A percentile compares a stretch with the other conserved stretches of the same genome.
Conservation (phyloP, 1,140 invertebrate species). For the Cotesia chilonis region DNA sequence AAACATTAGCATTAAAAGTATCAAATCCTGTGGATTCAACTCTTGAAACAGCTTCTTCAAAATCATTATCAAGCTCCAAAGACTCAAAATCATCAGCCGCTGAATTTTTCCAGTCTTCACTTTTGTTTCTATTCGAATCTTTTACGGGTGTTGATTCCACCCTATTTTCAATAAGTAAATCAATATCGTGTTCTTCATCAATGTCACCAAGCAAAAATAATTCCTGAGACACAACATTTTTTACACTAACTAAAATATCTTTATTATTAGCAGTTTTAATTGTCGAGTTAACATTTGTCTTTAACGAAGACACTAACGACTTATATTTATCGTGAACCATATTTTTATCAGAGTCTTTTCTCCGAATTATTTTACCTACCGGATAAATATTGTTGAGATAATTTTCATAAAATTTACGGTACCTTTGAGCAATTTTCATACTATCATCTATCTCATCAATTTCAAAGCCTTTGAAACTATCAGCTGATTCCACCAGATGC, state of each 20-base stretch:
- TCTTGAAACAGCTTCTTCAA: no score
- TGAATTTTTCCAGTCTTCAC: no score
- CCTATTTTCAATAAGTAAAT: conserved; percentile 9
- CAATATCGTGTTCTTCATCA: conserved; percentile 17
- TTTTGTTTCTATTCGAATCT: no score
- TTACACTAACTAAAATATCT: conserved; percentile 11
- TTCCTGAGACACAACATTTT: not conserved
- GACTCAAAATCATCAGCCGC: no score
- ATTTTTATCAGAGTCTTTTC: not conserved
- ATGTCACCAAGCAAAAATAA: not conserved
- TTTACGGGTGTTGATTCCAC: not conserved
- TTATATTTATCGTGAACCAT: not conserved
- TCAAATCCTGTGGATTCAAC: no score
- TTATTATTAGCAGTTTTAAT: conserved; percentile 22
- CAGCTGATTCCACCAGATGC: not conserved
- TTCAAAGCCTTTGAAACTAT: not conserved
- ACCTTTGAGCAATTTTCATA: not conserved
- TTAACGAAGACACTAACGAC: not conserved
- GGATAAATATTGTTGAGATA: conserved; percentile 1
- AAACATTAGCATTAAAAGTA: conserved; percentile 8
- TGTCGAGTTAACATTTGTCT: not conserved
- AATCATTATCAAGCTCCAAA: no score
- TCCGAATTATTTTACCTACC: not conserved
- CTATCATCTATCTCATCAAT: not conserved
- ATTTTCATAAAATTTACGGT: not conserved